Evolutionary conservation across 2,797 vertebrate genomes (phyloP).

Genomic region (Odontamblyopus lacepedii): DNA sequence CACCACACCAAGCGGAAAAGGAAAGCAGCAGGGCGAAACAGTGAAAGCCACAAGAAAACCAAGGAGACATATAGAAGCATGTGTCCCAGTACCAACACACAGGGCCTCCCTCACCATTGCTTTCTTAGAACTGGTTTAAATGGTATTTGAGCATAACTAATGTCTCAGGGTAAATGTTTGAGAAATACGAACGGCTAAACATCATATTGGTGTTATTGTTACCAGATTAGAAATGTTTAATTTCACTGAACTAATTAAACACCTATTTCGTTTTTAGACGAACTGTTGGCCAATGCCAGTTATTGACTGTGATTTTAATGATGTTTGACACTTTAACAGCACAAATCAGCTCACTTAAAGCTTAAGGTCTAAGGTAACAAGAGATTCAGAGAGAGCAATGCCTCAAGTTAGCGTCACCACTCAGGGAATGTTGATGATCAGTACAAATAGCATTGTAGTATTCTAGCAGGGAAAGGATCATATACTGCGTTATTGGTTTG

Average conservation of each 20-base stretch:
- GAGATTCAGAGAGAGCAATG: no score
- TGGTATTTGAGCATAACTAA: neutral
- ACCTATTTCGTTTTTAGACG: no score
- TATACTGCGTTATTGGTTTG: neutral
- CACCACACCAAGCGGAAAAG: constrained; percentile 37
- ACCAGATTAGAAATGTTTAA: neutral
- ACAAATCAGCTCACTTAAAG: no score
- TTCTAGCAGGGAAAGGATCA: neutral
- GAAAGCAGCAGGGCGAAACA: constrained; percentile 53
- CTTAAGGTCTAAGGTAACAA: no score
- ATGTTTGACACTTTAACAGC: no score
- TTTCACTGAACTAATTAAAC: neutral
- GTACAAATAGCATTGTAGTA: no score
- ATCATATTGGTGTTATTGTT: neutral
- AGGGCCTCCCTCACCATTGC: constrained; percentile 24
- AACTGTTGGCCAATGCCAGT: no score
- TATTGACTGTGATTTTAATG: no score
- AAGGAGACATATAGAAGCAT: constrained; percentile 66
- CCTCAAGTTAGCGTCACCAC: no score
- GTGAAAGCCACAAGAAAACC: constrained; percentile 39
- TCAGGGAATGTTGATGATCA: no score
- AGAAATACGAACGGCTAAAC: neutral
- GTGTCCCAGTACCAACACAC: constrained; percentile 65
- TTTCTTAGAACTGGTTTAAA: neutral
- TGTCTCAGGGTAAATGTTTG: neutral